phyloP scores from a whole-genome alignment of 2,113 vertebrate genomes.

The Coptodon bakossiorum region DNA sequence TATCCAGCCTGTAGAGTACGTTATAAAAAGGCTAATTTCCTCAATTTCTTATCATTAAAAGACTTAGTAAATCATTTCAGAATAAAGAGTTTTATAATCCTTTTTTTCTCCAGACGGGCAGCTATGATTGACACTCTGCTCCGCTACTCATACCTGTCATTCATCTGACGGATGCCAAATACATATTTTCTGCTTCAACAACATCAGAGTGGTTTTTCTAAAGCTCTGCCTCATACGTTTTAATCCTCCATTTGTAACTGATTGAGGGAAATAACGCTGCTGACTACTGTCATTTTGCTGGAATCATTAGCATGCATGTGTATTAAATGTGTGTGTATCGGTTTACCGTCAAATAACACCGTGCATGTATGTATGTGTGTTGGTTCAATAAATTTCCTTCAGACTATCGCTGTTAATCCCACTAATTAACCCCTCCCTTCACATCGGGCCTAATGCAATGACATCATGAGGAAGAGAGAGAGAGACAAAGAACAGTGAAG shows the following conservation, averaged over 20 bases:
- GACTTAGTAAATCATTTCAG: background rate
- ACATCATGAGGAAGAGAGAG: background rate
- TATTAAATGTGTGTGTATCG: background rate
- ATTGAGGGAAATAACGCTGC: background rate
- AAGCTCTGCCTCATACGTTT: background rate
- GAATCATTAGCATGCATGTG: background rate
- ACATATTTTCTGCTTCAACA: conserved; percentile 1
- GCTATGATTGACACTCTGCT: conserved; percentile 14
- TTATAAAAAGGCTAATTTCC: background rate
- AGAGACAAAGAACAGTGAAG: background rate
- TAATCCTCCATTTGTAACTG: conserved; percentile 25
- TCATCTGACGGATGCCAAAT: background rate
- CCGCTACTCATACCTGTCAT: background rate
- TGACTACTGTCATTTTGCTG: background rate
- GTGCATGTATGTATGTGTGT: background rate
- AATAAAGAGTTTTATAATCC: background rate
- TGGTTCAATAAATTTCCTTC: background rate
- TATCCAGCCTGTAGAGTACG: background rate
- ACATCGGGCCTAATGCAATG: conserved; percentile 20
- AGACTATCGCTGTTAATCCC: conserved; percentile 39
- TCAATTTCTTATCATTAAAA: background rate
- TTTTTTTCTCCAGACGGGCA: background rate
- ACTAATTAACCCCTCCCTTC: conserved; percentile 56
- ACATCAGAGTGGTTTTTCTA: background rate
- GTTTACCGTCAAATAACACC: background rate